These are phyloP conservation scores for Amiota mariae DNA, from an alignment of 2,888 invertebrate species.

Conservation along the genomic window DNA sequence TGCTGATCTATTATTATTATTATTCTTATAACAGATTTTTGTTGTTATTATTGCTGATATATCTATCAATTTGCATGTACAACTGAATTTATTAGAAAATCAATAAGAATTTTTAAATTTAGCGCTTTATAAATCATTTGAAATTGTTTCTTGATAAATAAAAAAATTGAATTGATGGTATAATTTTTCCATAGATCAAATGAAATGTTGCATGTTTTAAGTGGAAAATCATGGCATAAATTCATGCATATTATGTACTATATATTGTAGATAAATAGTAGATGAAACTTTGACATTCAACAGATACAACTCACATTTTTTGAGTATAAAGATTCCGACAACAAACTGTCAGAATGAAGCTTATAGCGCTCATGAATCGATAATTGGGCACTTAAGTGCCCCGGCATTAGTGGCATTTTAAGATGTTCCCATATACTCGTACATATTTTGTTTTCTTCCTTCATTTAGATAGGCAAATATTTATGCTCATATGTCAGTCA, in stretches of 20 bases:
- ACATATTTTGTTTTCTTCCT: background rate
- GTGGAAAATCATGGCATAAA: constrained; percentile 18
- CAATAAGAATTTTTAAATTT: constrained; percentile 37
- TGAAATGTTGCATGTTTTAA: constrained; percentile 17
- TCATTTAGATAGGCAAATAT: constrained; percentile 19
- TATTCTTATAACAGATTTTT: no score
- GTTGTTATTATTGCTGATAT: no score
- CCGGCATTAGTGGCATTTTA: constrained; percentile 52
- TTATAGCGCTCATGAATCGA: constrained; percentile 38
- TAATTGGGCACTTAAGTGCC: constrained; percentile 63
- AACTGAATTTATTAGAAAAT: constrained; percentile 3
- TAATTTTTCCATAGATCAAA: background rate
- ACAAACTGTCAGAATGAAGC: constrained; percentile 22
- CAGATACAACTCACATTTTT: background rate
- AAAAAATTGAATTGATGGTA: background rate
- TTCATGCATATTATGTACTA: no score
- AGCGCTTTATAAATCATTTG: constrained; percentile 64
- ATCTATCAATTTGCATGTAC: background rate
- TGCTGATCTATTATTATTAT: background rate
- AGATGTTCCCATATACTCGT: background rate
- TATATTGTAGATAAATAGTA: background rate
- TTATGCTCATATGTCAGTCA: constrained; percentile 2
- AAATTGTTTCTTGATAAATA: constrained; percentile 51
- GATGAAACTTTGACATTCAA: background rate
- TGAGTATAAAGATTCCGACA: constrained; percentile 1